Base-by-base conservation (phyloP, 2,888 invertebrate species). In the Entomobrya proxima region DNA sequence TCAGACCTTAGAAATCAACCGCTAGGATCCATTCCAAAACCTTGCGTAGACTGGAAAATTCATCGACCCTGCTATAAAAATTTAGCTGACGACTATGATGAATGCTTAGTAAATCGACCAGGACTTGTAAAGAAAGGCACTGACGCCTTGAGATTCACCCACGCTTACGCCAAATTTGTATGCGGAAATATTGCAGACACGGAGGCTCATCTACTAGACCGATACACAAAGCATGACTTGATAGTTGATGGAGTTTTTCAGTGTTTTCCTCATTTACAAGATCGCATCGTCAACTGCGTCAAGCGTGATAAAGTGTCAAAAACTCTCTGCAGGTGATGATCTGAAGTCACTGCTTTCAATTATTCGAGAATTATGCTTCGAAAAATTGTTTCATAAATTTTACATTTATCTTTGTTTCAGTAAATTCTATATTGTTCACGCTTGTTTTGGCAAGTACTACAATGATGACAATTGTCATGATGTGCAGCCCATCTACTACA, bases 261-360 rank as follows among this genome's bases (percentile, higher is more conserved):
- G 13, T 88, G 88, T 18, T 88, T 88, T 72, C 84, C 86, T 4
- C 67, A 35, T 52, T 44, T 87, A 15, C 88, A 88, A 47, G 88
- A 88, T 30, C 83, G 87, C 9, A 87, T 88, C 61, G 77, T 77
- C 18, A 86, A 85, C 58, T 88, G 88, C 44, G 83, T 88, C 7
- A 88, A 87, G 44, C 52, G 64, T 3, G 86, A 88, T 44, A 76
- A 69, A 61, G 32, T 69, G 11, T 80, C 87, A 15, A 84, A 79
- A 32, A 75, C 86, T 18, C 61, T 85, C 27, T 87, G 87, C 67
- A 75, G 75, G 86, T 86, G n/a, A 78, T 9, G 72, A 40, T 6
- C 13, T 15, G 27, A 61, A n/a, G n/a, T n/a, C n/a, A n/a, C n/a
- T n/a, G n/a, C n/a, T n/a, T n/a, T 72, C 9, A 13, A 7, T 37